Conservation (phyloP, 2,113 vertebrate species). For the Columba livia region DNA sequence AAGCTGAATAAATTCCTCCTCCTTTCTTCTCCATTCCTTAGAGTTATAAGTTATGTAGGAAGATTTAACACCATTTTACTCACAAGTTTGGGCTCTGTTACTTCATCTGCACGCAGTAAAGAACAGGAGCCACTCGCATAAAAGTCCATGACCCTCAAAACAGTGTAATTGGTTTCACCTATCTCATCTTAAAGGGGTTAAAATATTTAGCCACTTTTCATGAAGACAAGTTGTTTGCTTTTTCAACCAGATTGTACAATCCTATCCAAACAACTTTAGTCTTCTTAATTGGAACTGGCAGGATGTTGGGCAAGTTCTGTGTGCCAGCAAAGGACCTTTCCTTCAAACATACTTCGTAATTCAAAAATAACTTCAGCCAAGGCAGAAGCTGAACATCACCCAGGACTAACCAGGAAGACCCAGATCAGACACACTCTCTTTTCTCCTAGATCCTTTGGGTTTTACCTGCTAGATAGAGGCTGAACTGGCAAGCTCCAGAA, state of each 20-base stretch:
- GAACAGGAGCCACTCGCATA: background rate
- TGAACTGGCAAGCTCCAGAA: background rate
- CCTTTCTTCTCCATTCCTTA: background rate
- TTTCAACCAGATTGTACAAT: background rate
- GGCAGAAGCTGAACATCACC: background rate
- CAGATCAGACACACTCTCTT: background rate
- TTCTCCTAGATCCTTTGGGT: background rate
- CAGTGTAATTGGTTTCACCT: background rate
- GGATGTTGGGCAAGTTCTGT: background rate
- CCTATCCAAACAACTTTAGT: background rate
- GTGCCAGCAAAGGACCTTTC: background rate
- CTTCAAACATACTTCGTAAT: background rate
- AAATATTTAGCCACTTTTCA: background rate
- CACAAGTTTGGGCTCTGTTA: background rate
- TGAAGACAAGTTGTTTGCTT: background rate
- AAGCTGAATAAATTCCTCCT: background rate
- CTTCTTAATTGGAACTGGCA: background rate
- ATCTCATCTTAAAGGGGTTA: background rate
- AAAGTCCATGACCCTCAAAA: background rate
- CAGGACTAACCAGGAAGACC: background rate
- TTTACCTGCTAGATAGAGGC: background rate
- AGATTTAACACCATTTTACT: background rate
- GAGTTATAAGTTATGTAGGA: background rate
- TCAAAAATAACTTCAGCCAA: background rate
- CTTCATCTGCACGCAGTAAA: background rate